Evolutionary conservation across 2,113 vertebrate species (phyloP), one percentile per base, ranked within the genome.

Genomic region (Collichthys lucidus): DNA sequence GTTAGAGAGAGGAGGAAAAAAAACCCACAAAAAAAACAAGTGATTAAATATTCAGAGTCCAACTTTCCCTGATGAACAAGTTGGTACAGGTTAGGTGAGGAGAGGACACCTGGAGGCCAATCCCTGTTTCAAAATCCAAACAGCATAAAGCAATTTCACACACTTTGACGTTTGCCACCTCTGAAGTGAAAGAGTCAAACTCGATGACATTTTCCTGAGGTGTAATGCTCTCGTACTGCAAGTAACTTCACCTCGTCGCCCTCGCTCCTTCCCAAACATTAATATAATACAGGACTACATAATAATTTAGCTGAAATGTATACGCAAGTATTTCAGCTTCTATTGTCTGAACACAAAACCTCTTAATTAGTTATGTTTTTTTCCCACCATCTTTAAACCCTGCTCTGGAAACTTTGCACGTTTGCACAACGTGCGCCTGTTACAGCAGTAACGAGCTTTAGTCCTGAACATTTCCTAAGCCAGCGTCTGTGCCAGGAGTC

Each of bases 21-120:
- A 77, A 70, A 76, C 78, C 74, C 70, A 76, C 78, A 83, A 31
- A 31, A 31, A 31, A 35, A 35, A 68, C 63, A 87, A 77, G 71
- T 83, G 20, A 85, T 90, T 75, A 86, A 92, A 90, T 79, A 87
- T 89, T 88, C 76, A 89, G 62, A 35, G 62, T 49, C 55, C 4
- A 57, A 84, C 44, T 73, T 86, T 82, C 29, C 17, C 47, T 67
- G 10, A 82, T 69, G 55, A 79, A 61, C 46, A n/a, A n/a, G n/a
- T n/a, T n/a, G n/a, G 72, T 53, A 20, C 17, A 69, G 59, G 50
- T 86, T 59, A 62, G 15, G 26, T 10, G n/a, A 49, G 44, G 64
- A 67, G 2, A 26, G 26, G 49, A 78, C 75, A 78, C 49, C 52
- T 73, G 40, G 10, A 55, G 29, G 77, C 42, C 11, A 8, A 11